phyloP scores from a whole-genome alignment of 2,888 invertebrate species.

The Neocrepidodera transversa region DNA sequence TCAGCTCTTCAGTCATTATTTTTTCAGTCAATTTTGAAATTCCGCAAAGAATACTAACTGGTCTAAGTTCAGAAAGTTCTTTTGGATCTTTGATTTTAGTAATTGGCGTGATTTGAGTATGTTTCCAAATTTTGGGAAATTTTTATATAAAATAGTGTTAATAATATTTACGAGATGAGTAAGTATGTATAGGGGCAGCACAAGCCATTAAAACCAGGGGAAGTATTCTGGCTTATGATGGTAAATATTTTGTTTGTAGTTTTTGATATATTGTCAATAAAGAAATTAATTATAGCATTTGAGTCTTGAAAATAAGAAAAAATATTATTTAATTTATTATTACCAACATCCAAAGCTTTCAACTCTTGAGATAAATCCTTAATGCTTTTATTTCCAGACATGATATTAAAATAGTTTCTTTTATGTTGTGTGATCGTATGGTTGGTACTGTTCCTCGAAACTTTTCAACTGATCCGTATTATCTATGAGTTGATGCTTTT shows the following conservation, averaged over 20 bases:
- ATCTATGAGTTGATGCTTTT: not conserved
- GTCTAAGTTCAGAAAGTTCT: not conserved
- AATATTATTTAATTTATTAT: not conserved
- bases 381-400: not conserved
- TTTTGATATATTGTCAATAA: conserved; percentile 1
- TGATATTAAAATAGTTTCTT: not conserved
- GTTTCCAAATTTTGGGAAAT: conserved; percentile 3
- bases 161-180: not conserved
- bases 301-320: not conserved
- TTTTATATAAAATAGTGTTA: conserved; percentile 4
- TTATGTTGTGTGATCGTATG: conserved; percentile 1
- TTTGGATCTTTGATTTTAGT: not conserved
- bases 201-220: too few relatives aligned
- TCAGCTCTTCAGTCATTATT: not conserved
- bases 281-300: not conserved
- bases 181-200: too few relatives aligned
- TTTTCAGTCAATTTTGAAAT: not conserved
- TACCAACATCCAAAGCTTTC: not conserved
- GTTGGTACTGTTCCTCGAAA: not conserved
- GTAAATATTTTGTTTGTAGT: not conserved
- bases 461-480: not conserved
- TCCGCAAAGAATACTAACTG: not conserved
- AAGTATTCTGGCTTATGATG: conserved; percentile 1
- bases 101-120: conserved; percentile 1
- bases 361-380: not conserved